Conservation (phyloP, 2,797 vertebrate genomes). For the Rhinichthys osculus region DNA sequence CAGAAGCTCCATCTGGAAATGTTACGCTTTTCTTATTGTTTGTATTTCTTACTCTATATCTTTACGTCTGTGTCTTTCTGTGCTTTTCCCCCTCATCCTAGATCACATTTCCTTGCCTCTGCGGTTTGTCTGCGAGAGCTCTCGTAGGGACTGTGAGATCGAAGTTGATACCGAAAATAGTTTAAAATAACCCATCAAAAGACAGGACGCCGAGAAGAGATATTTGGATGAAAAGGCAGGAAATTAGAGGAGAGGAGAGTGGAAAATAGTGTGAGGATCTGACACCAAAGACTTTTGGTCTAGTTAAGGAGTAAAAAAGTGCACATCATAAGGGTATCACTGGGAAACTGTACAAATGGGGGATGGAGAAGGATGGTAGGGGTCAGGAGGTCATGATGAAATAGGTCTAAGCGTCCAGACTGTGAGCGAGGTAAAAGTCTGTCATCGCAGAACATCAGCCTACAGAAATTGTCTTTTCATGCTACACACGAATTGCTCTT, state of each 20-base stretch:
- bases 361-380: conserved; percentile 13
- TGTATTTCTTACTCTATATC: conserved; percentile 31
- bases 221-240: conserved; percentile 66
- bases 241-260: conserved; percentile 22
- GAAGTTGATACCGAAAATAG: conserved; percentile 52
- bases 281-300: conserved; percentile 39
- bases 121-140: conserved; percentile 58
- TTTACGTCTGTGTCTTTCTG: conserved; percentile 20
- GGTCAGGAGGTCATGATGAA: conserved; percentile 21
- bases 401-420: conserved; percentile 24
- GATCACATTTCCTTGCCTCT: conserved; percentile 63
- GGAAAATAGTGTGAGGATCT: conserved; percentile 38
- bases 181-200: conserved; percentile 70
- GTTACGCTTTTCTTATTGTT: conserved; percentile 59
- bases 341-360: conserved; percentile 1
- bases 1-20: conserved; percentile 74
- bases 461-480: neutral
- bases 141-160: conserved; percentile 62
- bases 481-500: neutral
- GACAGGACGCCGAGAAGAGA: conserved; percentile 62
- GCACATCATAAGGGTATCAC: conserved; percentile 13
- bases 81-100: conserved; percentile 54
- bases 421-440: conserved; percentile 25
- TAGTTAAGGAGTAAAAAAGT: conserved; percentile 44
- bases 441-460: conserved; percentile 1